These are phyloP conservation scores for Lycaon pictus DNA, from an alignment of 2,113 vertebrate genomes.

Conservation along the genomic window DNA sequence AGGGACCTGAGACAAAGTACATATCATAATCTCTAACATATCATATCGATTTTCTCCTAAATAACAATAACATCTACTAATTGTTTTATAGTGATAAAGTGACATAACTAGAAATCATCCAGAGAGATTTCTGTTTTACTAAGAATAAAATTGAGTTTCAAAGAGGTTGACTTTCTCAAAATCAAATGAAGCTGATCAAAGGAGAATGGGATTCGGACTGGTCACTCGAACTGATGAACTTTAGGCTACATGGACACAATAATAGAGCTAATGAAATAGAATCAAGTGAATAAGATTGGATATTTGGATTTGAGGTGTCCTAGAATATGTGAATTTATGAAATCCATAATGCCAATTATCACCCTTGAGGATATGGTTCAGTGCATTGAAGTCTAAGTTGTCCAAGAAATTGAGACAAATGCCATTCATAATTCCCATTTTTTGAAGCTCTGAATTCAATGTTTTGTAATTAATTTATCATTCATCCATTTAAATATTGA, in stretches of 20 bases:
- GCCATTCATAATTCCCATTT: neutral
- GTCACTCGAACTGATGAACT: neutral
- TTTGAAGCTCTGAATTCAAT: neutral
- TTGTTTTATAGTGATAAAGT: neutral
- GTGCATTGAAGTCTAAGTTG: neutral
- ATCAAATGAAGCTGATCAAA: neutral
- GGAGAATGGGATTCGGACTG: neutral
- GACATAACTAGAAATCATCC: neutral
- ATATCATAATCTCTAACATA: neutral
- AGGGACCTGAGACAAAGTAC: neutral
- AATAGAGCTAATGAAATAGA: neutral
- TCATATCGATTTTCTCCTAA: neutral
- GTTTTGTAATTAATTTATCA: neutral
- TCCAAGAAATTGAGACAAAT: neutral
- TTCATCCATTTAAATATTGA: neutral
- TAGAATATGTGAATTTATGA: neutral
- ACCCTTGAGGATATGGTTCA: neutral
- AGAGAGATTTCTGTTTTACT: neutral
- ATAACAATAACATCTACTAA: neutral
- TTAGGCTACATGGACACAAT: neutral
- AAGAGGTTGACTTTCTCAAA: neutral
- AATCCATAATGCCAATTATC: neutral
- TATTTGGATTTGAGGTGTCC: neutral
- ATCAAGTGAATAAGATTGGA: neutral
- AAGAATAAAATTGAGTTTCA: neutral